Evolutionary conservation across 2,888 invertebrate species (phyloP), one percentile per base, ranked within the genome.

Genomic region (Pristionchus exspectatus): DNA sequence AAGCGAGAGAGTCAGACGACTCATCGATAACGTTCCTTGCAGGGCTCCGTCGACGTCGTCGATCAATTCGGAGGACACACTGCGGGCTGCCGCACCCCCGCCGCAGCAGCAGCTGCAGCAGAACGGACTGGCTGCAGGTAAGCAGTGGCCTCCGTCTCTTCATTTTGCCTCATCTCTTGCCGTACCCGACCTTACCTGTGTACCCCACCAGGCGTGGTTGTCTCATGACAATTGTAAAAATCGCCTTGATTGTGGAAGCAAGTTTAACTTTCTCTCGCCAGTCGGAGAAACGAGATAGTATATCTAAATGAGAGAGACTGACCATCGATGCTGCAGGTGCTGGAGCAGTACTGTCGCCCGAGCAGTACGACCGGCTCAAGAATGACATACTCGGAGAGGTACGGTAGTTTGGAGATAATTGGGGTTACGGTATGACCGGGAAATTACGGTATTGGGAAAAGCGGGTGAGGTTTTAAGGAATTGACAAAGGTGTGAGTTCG

Each of bases 311-410:
- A 38, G 38, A 38, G 38, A 38, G 38, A 5, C 38, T 38, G 38
- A 38, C 21, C 7, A 16, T 56, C 10, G n/a, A 30, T 54, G 33
- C 54, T 44, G 84, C 50, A 30, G 77, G 14, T n/a, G 77, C 50
- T 12, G 77, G 44, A 44, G 77, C 27, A 3, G 86, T 66, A 56
- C 44, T 86, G 66, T 66, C n/a, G 21, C 24, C 66, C 18, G 86
- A 87, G 9, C 33, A 56, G 87, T 87, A 74, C 56, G 87, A 87
- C n/a, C 87, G 87, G 5, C 74, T 87, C 54, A 87, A 87, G 87
- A 74, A 44, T 21, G 87, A 87, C 33, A 69, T 87, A 3, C 74
- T 87, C 33, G 21, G 56, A 9, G 87, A 87, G 87, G 87, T 87
- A 74, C 50, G 74, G 30, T 30, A 24, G 44, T 38, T 38, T 38